Evolutionary conservation across 1,140 invertebrate species (phyloP).

Genomic region (Heliothis virescens): DNA sequence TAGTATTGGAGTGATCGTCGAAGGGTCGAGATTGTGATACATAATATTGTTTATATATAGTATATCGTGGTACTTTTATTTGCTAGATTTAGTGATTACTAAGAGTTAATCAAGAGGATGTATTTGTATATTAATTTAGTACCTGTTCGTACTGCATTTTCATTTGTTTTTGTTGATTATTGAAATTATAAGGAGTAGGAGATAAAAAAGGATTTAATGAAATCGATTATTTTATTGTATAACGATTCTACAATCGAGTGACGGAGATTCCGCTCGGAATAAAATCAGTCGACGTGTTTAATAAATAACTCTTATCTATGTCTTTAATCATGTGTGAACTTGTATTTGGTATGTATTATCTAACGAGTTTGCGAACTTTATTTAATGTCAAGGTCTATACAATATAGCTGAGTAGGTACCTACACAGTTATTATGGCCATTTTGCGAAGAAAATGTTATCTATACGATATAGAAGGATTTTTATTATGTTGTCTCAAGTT

Average conservation of each 20-base stretch:
- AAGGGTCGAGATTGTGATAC: slow-evolving; percentile 56
- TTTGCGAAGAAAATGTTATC: no score
- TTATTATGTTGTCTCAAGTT: slow-evolving; percentile 8
- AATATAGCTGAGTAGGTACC: no score
- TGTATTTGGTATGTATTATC: not conserved
- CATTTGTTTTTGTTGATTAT: slow-evolving; percentile 39
- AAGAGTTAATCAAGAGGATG: slow-evolving; percentile 28
- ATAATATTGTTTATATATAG: slow-evolving; percentile 46
- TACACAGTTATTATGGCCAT: no score
- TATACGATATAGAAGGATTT: no score
- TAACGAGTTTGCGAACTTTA: not conserved
- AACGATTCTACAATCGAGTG: slow-evolving; percentile 1
- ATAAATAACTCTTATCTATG: not conserved
- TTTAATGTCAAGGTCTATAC: no score
- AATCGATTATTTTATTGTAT: slow-evolving; percentile 27
- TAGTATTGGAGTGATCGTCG: slow-evolving; percentile 31
- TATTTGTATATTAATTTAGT: slow-evolving; percentile 49
- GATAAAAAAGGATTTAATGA: not conserved
- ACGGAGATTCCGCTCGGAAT: not conserved
- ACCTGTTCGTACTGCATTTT: slow-evolving; percentile 41
- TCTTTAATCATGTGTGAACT: slow-evolving; percentile 5
- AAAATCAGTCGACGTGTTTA: not conserved
- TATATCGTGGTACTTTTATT: slow-evolving; percentile 49
- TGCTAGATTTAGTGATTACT: slow-evolving; percentile 41
- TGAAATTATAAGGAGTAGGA: slow-evolving; percentile 32